These are phyloP conservation scores for Pteruthius melanotis DNA, from an alignment of 2,113 vertebrate species.

Conservation along the genomic window DNA sequence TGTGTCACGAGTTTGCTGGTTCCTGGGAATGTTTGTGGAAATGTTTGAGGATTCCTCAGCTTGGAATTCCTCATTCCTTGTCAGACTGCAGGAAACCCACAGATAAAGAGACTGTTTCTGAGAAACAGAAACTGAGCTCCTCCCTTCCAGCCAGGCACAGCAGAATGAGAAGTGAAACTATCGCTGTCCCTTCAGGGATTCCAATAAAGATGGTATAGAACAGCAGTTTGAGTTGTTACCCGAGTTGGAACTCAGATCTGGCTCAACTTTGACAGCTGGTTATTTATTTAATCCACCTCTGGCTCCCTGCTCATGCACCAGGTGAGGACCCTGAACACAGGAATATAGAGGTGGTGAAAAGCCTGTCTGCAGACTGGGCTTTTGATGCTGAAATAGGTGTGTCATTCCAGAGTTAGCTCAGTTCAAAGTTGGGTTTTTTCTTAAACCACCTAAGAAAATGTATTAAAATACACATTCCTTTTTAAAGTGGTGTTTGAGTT, in stretches of 20 bases:
- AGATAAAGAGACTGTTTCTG: background rate
- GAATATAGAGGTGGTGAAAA: background rate
- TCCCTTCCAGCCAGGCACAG: background rate
- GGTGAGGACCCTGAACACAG: background rate
- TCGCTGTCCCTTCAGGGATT: background rate
- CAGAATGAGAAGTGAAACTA: slow-evolving; percentile 35
- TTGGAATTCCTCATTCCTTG: background rate
- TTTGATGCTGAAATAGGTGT: background rate
- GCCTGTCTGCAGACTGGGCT: background rate
- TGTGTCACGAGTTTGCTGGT: background rate
- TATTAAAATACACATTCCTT: background rate
- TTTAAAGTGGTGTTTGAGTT: background rate
- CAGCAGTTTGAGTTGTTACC: background rate
- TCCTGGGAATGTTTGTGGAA: background rate
- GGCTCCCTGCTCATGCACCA: background rate
- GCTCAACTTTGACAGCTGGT: background rate
- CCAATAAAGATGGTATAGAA: rapidly evolving
- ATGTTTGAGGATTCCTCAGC: background rate
- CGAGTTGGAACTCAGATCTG: background rate
- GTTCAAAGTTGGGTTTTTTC: background rate
- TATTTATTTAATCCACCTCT: background rate
- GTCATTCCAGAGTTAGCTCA: background rate
- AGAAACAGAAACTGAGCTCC: slow-evolving; percentile 7
- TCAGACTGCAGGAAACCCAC: background rate
- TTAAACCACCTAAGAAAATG: background rate